Evolutionary conservation across 53 echinoderm and acorn worm species (phyloP), one percentile per base, ranked within the genome.

Genomic region (Echinometra lucunter): DNA sequence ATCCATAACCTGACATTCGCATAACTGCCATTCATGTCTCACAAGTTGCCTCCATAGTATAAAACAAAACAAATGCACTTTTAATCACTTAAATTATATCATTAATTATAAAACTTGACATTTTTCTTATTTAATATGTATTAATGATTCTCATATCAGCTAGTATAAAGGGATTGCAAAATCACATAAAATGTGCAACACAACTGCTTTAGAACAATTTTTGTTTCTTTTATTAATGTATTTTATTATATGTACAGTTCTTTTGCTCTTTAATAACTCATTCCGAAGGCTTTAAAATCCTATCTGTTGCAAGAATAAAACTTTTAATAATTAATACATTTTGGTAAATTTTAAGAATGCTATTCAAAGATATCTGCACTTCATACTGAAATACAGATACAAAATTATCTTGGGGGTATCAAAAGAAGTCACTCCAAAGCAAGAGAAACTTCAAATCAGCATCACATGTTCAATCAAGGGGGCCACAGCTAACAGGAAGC

Each of bases 401-500:
- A 32, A 72, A 70, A 70, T 60, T 60, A 60, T 34, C 70, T 70
- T 15, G 11, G 12, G n/a, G 38, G 75, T 37, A 40, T 42, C 42
- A 38, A 78, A 42, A 78, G 42, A 23, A 78, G 78, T 42, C 27
- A 47, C 1, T 28, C 3, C 0, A 47, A 83, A 47, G 44, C 27
- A n/a, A 30, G 85, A 4, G 49, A 25, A 47, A 13, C 15, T n/a
- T 28, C 19, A 49, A 49, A 85, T 85, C 49, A n/a, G 12, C 37
- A 49, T 45, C 83, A 49, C 17, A 2, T 83, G 40, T 80, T 44
- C 40, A 44, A 19, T 21, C 44, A 81, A 13, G 44, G 18, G 23
- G 15, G 70, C 30, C 19, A 8, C 28, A 85, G 27, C 49, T 91
- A 91, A 69, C 91, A 91, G 58, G 82, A 83, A 38, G 45, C 30